Percentiles rank a stretch among this genome's conserved stretches.
These are phyloP conservation scores for Garrulus glandarius DNA, from an alignment of 2,797 vertebrate species.

Conservation along the genomic window DNA sequence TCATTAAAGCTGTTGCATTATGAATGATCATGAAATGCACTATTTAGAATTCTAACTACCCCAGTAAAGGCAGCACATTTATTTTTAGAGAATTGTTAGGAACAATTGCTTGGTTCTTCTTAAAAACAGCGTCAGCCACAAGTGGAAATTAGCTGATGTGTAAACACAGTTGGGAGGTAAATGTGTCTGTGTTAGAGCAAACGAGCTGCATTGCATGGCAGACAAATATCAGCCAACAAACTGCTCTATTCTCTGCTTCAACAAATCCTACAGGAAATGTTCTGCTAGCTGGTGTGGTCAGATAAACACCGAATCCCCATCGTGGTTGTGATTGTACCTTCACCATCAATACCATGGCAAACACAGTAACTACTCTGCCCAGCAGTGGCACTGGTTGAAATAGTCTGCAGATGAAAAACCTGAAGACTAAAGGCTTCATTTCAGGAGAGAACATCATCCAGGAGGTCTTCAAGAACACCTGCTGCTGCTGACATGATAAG, in stretches of 20 bases:
- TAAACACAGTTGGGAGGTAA: conserved; percentile 53
- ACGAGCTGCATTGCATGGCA: neutral
- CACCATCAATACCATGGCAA: neutral
- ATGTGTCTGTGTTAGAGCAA: neutral
- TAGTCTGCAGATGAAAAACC: neutral
- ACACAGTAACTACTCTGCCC: neutral
- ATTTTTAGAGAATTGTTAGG: conserved; percentile 59
- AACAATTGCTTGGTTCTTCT: conserved; percentile 27
- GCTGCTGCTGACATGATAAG: neutral
- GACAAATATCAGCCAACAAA: conserved; percentile 18
- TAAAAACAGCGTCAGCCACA: neutral
- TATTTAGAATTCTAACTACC: conserved; percentile 48
- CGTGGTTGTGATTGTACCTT: neutral
- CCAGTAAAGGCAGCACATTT: neutral
- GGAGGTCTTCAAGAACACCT: neutral
- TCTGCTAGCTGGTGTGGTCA: neutral
- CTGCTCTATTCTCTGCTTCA: neutral
- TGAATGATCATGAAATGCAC: conserved; percentile 12
- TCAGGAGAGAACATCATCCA: neutral
- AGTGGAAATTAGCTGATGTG: conserved; percentile 45
- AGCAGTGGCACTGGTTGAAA: neutral
- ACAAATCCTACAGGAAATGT: neutral
- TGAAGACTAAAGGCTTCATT: neutral
- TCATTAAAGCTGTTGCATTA: conserved; percentile 37
- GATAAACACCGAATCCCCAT: neutral